Conservation (phyloP, 2,797 vertebrate species). For the Pangasius djambal region DNA sequence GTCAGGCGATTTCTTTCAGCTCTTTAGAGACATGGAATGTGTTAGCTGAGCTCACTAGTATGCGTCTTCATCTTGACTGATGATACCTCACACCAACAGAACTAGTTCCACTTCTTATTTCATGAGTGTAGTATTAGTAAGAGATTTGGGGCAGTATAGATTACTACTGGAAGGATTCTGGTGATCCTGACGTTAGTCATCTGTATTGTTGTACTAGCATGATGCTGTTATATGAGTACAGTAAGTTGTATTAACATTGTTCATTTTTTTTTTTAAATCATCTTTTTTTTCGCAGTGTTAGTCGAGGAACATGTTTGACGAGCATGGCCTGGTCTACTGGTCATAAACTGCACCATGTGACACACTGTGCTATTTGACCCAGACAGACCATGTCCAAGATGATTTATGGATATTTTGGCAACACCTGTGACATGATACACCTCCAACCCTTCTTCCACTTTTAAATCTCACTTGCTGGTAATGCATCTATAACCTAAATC, state of each 20-base stretch:
- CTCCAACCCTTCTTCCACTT: not conserved
- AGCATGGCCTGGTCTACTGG: not conserved
- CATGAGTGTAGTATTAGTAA: not conserved
- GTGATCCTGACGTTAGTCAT: too few species aligned
- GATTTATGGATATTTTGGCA: constrained; percentile 11
- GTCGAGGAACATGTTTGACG: not conserved
- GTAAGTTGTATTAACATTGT: not conserved
- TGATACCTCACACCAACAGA: not conserved
- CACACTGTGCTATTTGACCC: not conserved
- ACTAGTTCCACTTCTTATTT: not conserved
- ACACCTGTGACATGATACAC: constrained; percentile 7
- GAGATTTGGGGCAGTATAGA: not conserved
- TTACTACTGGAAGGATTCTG: not conserved
- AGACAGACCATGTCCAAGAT: not conserved
- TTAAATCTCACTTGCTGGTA: not conserved
- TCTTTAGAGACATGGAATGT: constrained; percentile 26
- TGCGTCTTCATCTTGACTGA: not conserved
- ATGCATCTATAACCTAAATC: constrained; percentile 1
- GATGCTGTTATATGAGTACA: not conserved
- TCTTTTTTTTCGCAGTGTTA: not conserved
- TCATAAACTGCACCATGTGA: not conserved
- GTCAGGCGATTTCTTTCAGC: not conserved
- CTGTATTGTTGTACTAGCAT: not conserved
- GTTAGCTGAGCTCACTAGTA: constrained; percentile 3
- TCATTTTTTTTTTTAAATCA: too few species aligned